Base-by-base conservation (phyloP, 2,888 invertebrate species). In the Griposia aprilina region DNA sequence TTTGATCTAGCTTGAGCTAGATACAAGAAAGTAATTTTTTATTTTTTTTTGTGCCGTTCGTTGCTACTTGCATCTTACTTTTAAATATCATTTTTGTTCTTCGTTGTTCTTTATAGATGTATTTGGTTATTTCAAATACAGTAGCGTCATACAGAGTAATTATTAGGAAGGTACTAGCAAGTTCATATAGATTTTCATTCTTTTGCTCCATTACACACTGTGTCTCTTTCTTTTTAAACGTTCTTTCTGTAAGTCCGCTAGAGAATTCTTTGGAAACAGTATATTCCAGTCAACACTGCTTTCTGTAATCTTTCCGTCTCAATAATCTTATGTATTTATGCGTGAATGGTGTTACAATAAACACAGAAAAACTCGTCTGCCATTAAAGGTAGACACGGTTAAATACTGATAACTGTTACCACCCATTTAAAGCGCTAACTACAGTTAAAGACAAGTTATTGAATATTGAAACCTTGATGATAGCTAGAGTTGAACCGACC, bases 381-480 rank as follows among this genome's bases (percentile, higher is more conserved):
- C 55, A 45, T 85, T 69, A n/a, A 65, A 76, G 76, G 77, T 55
- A 15, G 74, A 57, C 66, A 76, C 50, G 75, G 70, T 78, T 52
- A 45, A 85, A 73, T 57, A 73, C 68, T 41, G 23, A 69, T 82
- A 77, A 87, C 86, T 74, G 86, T 78, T 69, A 76, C 55, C 45
- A 45, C 48, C 23, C 50, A 65, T 45, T 75, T 68, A 68, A 57
- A 71, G 48, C 36, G 62, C 23, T 69, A 67, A 76, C 57, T 48
- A 67, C 63, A 13, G 77, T 77, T 76, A 83, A 76, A 66, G 13
- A 72, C 63, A 74, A 52, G 73, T 63, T 79, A 81, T 87, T 87
- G 82, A 87, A 88, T 87, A 85, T 87, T 85, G 69, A 87, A 78
- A 79, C 86, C 86, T 81, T 87, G 79, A 74, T 68, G 77, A 60